Evolutionary conservation across 2,113 vertebrate genomes (phyloP).

Genomic region (Petaurus breviceps): DNA sequence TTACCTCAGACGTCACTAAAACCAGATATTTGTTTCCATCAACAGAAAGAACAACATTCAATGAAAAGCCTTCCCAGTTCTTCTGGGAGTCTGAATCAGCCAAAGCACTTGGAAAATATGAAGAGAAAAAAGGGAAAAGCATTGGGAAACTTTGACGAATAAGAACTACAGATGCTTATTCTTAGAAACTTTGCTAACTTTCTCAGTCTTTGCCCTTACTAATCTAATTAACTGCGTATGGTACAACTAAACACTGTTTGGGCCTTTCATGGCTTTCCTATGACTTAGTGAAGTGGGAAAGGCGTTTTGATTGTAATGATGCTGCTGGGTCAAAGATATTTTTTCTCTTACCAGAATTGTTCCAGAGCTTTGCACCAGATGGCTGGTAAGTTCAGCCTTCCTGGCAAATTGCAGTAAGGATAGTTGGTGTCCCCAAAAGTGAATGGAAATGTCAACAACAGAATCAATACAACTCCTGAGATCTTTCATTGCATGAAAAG

Average conservation of each 20-base stretch:
- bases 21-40: constrained; percentile 53
- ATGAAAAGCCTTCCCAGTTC: constrained; percentile 32
- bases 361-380: constrained; percentile 23
- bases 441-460: constrained; percentile 22
- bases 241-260: constrained; percentile 8
- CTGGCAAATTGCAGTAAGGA: not conserved
- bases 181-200: not conserved
- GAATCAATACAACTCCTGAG: not conserved
- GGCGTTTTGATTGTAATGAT: not conserved
- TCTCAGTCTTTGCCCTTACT: constrained; percentile 12
- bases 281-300: not conserved
- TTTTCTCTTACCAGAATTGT: constrained; percentile 15
- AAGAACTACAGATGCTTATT: not conserved
- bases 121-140: not conserved
- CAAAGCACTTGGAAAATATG: constrained; percentile 29
- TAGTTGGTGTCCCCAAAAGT: constrained; percentile 10
- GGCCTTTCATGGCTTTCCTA: not conserved
- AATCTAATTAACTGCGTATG: not conserved
- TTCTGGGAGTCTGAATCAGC: constrained; percentile 63
- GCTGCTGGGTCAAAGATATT: not conserved
- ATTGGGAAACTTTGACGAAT: constrained; percentile 3
- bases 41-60: constrained; percentile 28
- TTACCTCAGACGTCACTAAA: constrained; percentile 60
- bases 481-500: constrained; percentile 49
- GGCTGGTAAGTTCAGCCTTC: not conserved